phyloP scores from a whole-genome alignment of 1,140 invertebrate genomes.

The Leucophenga varia region DNA sequence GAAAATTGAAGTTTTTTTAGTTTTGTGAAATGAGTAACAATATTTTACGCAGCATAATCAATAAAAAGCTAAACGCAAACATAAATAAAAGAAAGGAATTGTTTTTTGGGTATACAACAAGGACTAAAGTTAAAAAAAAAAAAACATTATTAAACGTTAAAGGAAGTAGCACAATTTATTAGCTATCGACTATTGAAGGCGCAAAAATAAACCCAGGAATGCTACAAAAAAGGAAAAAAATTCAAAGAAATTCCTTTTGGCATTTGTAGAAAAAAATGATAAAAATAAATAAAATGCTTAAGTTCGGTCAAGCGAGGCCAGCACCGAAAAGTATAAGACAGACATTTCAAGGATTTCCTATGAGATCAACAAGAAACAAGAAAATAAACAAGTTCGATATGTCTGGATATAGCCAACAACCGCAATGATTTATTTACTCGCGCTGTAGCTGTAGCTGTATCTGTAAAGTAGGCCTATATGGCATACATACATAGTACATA shows the following conservation, averaged over 20 bases:
- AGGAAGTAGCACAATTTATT: conserved; percentile 27
- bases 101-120: neutral
- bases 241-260: neutral
- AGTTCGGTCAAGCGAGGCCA: conserved; percentile 21
- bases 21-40: no score
- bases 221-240: conserved; percentile 7
- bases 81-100: conserved; percentile 39
- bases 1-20: no score
- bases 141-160: no score
- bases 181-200: conserved; percentile 19
- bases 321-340: no score
- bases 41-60: conserved; percentile 27
- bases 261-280: conserved; percentile 28
- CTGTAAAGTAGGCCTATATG: no score
- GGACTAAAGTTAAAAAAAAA: no score
- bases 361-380: no score
- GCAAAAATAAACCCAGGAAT: no score
- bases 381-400: no score
- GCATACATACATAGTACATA: no score
- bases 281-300: conserved; percentile 35
- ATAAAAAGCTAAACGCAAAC: conserved; percentile 41
- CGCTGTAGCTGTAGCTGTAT: neutral
- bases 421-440: conserved; percentile 47
- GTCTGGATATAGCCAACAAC: no score
- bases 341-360: conserved; percentile 47